These are phyloP conservation scores for Stegostoma tigrinum DNA, from an alignment of 2,113 vertebrate genomes.

Conservation along the genomic window DNA sequence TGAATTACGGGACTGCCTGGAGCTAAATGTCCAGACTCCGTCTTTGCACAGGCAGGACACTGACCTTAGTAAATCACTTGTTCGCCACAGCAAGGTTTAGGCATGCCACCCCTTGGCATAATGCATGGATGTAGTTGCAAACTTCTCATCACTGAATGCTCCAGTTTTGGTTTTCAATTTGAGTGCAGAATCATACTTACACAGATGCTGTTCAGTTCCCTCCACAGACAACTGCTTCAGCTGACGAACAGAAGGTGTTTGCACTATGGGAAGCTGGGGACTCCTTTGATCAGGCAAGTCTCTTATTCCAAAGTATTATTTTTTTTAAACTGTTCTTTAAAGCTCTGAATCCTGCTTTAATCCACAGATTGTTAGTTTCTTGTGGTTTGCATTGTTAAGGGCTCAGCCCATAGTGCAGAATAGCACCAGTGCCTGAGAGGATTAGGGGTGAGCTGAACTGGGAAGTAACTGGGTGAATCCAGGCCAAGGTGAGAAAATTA, in stretches of 20 bases:
- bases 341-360: not conserved
- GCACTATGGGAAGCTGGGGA: constrained; percentile 90
- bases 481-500: not conserved
- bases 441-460: not conserved
- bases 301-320: not conserved
- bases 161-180: not conserved
- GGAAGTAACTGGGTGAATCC: not conserved
- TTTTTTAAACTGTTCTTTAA: not conserved
- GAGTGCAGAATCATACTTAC: not conserved
- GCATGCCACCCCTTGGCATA: not conserved
- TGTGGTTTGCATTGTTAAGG: not conserved
- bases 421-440: not conserved
- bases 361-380: not conserved
- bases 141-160: not conserved
- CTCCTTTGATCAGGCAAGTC: constrained; percentile 77
- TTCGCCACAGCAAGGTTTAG: not conserved
- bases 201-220: constrained; percentile 69
- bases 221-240: constrained; percentile 77
- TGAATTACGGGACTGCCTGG: not conserved
- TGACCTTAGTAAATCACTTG: not conserved
- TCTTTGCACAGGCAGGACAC: not conserved
- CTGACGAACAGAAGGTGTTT: constrained; percentile 93
- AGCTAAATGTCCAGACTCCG: not conserved
- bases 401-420: not conserved
- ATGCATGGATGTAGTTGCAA: not conserved